phyloP scores from a whole-genome alignment of 2,113 vertebrate species.

The Gymnocephalus cernua region DNA sequence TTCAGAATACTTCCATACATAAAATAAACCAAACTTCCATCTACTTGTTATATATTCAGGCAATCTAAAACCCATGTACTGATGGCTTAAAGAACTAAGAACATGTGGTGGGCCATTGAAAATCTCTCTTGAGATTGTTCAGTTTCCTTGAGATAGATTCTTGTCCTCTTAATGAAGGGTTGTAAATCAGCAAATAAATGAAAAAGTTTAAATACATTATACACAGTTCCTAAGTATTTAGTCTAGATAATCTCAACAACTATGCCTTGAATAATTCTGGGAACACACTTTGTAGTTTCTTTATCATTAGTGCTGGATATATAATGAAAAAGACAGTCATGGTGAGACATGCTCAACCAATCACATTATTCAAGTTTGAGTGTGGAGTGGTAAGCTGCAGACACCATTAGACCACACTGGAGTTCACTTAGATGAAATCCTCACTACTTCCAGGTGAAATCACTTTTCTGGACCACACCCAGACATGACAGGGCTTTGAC shows the following conservation, averaged over 20 bases:
- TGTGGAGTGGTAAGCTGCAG: neutral
- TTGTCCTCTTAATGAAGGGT: neutral
- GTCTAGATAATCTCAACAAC: neutral
- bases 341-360: neutral
- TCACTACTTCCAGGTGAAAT: neutral
- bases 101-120: neutral
- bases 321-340: neutral
- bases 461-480: neutral
- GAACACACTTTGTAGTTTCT: neutral
- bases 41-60: neutral
- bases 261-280: neutral
- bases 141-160: neutral
- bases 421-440: neutral
- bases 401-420: neutral
- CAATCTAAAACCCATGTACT: neutral
- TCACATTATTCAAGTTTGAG: neutral
- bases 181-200: neutral
- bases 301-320: neutral
- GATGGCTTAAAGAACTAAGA: neutral
- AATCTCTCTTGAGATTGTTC: neutral
- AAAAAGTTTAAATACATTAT: neutral
- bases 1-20: neutral
- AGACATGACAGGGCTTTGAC: neutral
- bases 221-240: neutral
- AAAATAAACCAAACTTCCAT: neutral